Percentiles rank a stretch among this genome's conserved stretches.
Conservation (phyloP, 2,113 vertebrate species). For the Takifugu bimaculatus region DNA sequence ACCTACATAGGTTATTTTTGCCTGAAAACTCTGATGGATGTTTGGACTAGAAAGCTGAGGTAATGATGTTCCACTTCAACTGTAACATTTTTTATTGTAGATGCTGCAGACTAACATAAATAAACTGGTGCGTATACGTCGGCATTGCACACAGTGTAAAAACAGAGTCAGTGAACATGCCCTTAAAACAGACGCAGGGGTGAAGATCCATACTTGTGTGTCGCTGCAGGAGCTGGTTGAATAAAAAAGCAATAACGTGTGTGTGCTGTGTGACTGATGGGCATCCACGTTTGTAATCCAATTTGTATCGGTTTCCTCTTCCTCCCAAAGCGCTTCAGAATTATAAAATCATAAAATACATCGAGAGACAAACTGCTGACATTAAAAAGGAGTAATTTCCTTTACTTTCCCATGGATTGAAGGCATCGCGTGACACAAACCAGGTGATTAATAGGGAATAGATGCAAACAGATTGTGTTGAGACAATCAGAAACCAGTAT, state of each 20-base stretch:
- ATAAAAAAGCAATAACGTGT: conserved; percentile 67
- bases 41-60: no score
- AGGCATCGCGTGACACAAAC: conserved; percentile 33
- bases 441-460: neutral
- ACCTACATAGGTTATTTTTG: neutral
- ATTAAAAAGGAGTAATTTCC: neutral
- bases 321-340: conserved; percentile 50
- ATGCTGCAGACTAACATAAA: no score
- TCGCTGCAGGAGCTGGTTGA: conserved; percentile 27
- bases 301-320: conserved; percentile 77
- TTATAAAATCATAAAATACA: conserved; percentile 34
- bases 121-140: no score
- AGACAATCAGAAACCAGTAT: conserved; percentile 9
- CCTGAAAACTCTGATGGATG: neutral
- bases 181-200: conserved; percentile 34
- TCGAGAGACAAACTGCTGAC: conserved; percentile 14
- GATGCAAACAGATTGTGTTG: neutral
- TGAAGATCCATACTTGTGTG: conserved; percentile 49
- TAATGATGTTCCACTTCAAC: neutral
- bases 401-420: conserved; percentile 29
- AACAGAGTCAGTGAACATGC: neutral
- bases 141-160: neutral
- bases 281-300: conserved; percentile 71
- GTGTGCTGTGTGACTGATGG: conserved; percentile 70
- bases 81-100: neutral